Conservation (phyloP, 2,888 invertebrate genomes). For the Himalopsyche anomala region DNA sequence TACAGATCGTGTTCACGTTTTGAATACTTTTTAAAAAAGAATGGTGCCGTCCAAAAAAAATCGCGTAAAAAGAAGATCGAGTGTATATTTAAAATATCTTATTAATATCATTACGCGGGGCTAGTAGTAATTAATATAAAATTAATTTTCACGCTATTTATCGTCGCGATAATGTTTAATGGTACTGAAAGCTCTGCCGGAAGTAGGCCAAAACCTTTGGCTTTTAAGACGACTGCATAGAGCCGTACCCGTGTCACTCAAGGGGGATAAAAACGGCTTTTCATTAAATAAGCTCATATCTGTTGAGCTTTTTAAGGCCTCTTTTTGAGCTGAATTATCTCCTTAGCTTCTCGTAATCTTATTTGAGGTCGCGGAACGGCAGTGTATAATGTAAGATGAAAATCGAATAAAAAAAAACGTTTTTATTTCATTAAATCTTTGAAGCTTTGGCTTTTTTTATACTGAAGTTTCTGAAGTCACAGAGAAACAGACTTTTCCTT, state of each 20-base stretch:
- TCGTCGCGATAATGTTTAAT: too few relatives aligned
- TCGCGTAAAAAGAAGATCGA: too few relatives aligned
- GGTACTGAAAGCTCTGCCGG: neutral
- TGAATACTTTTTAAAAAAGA: too few relatives aligned
- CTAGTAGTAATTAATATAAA: too few relatives aligned
- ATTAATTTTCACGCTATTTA: too few relatives aligned
- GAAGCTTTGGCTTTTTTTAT: too few relatives aligned
- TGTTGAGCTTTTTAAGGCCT: conserved; percentile 23
- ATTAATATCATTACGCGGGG: too few relatives aligned
- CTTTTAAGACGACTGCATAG: conserved; percentile 1
- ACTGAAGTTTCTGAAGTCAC: too few relatives aligned
- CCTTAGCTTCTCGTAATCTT: conserved; percentile 12
- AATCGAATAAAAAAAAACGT: neutral
- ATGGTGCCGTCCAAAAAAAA: too few relatives aligned
- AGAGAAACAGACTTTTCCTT: too few relatives aligned
- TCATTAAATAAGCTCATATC: conserved; percentile 48
- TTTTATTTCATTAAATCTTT: neutral
- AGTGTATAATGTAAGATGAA: neutral
- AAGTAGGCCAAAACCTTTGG: neutral
- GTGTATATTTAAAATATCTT: too few relatives aligned
- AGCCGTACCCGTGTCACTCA: conserved; percentile 50
- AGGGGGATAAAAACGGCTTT: conserved; percentile 49
- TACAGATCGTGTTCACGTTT: too few relatives aligned
- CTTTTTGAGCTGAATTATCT: conserved; percentile 26
- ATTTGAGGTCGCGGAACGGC: neutral